Evolutionary conservation across 1,140 invertebrate species (phyloP), one percentile per base, ranked within the genome.

Genomic region (Heliconius eleuchia): DNA sequence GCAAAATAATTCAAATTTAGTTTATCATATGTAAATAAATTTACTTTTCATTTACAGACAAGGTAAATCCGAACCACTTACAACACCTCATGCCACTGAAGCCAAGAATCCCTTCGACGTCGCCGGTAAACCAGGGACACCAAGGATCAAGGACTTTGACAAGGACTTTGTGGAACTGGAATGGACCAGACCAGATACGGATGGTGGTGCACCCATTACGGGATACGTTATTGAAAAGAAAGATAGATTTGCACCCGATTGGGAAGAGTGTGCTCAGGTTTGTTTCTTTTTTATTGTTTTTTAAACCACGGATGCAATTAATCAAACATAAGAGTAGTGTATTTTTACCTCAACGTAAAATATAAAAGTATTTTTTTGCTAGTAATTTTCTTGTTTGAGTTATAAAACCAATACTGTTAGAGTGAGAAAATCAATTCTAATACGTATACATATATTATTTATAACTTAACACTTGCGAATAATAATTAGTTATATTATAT

Each of bases 21-120:
- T n/a, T n/a, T n/a, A n/a, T n/a, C n/a, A n/a, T n/a, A n/a, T 37
- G 42, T 16, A 27, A 66, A 30, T 30, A 66, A 66, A 0, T 16
- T 8, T 60, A n/a, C n/a, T 6, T 23, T 60, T 60, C 3, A 27
- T 66, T 66, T 66, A 11, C 27, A 94, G 92, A 80, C 98, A 99
- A 95, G 99, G 99, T 73, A 97, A 97, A 93, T 99, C 99, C 34
- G 98, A 99, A 86, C 99, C 99, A 27, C 95, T 99, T 2, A 97
- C 97, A 1, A 97, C 98, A 23, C 95, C 96, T n/a, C 97, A 98
- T 87, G 96, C 97, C n/a, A 98, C 98, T 82, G 97, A 99, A 93
- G 99, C 99, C 70, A 99, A 99, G 92, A 99, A 99, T 97, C 99
- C 99, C 71, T 99, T 98, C 94, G 98, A 98, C 96, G 95, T 96